Percentiles rank a stretch among this genome's conserved stretches.
phyloP scores from a whole-genome alignment of 2,797 vertebrate species.

The Scolopax rusticola region DNA sequence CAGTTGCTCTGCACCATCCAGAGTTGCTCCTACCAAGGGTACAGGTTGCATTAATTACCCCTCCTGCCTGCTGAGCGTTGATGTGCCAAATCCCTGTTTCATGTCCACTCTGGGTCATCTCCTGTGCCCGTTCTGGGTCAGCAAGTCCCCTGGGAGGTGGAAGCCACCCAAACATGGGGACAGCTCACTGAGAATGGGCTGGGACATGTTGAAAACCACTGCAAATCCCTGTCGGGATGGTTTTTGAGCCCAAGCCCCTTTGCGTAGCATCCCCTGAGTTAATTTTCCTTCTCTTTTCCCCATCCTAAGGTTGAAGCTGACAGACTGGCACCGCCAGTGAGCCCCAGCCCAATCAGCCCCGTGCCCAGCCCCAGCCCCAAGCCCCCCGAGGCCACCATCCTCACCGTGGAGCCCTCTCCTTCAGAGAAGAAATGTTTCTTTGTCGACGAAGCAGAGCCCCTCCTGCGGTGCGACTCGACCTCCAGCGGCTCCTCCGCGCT shows the following conservation, averaged over 20 bases:
- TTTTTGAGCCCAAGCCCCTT: accelerated
- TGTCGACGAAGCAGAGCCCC: slow-evolving; percentile 92
- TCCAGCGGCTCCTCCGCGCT: slow-evolving; percentile 96
- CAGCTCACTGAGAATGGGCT: accelerated
- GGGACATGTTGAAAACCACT: not conserved
- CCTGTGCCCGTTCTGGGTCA: not conserved
- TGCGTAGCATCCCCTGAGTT: accelerated
- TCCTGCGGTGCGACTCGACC: slow-evolving; percentile 96
- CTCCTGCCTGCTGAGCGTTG: not conserved
- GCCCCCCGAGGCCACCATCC: slow-evolving; percentile 79
- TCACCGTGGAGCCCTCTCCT: slow-evolving; percentile 87
- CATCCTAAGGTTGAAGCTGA: slow-evolving; percentile 87
- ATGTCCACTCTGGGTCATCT: accelerated
- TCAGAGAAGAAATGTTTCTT: slow-evolving; percentile 95
- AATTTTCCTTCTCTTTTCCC: not conserved
- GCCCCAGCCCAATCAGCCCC: slow-evolving; percentile 82
- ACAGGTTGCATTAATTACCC: not conserved
- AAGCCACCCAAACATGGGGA: accelerated
- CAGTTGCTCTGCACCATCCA: not conserved
- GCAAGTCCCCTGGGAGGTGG: not conserved
- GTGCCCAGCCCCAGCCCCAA: slow-evolving; percentile 82
- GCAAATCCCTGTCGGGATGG: not conserved
- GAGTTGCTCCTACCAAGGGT: not conserved
- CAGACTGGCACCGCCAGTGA: slow-evolving; percentile 87
- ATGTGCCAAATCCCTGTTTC: accelerated